phyloP scores from a whole-genome alignment of 2,888 invertebrate genomes.

The Scaptomyza polygonia region DNA sequence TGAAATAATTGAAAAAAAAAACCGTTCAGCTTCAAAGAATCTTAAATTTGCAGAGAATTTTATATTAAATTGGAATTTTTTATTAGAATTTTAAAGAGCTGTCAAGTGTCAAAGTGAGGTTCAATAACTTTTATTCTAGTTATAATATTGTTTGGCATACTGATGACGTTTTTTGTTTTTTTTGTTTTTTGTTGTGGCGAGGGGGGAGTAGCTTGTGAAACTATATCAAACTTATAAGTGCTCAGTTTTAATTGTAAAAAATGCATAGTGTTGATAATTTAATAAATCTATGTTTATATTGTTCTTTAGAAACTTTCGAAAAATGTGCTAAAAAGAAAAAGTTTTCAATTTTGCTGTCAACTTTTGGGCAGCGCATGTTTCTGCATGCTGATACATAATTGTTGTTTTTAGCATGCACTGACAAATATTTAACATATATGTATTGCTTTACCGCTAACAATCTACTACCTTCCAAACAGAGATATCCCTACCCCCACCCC shows the following conservation, averaged over 20 bases:
- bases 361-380: conserved; percentile 2
- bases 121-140: background rate
- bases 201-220: background rate
- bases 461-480: too few relatives aligned
- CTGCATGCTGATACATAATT: conserved; percentile 14
- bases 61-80: too few relatives aligned
- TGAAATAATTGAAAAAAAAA: conserved; percentile 29
- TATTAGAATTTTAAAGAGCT: too few relatives aligned
- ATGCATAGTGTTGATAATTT: background rate
- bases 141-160: background rate
- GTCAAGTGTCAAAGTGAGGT: too few relatives aligned
- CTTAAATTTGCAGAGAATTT: too few relatives aligned
- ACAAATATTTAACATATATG: background rate
- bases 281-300: background rate
- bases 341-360: background rate
- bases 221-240: background rate
- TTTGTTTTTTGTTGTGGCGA: too few relatives aligned
- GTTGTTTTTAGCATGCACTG: conserved; percentile 1
- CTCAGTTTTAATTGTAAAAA: conserved; percentile 8
- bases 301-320: background rate
- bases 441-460: conserved; percentile 11
- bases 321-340: background rate
- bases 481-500: too few relatives aligned
- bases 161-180: background rate
- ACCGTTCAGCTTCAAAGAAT: conserved; percentile 34